phyloP scores from a whole-genome alignment of 2,113 vertebrate genomes.

The Chaetorhynchus papuensis region DNA sequence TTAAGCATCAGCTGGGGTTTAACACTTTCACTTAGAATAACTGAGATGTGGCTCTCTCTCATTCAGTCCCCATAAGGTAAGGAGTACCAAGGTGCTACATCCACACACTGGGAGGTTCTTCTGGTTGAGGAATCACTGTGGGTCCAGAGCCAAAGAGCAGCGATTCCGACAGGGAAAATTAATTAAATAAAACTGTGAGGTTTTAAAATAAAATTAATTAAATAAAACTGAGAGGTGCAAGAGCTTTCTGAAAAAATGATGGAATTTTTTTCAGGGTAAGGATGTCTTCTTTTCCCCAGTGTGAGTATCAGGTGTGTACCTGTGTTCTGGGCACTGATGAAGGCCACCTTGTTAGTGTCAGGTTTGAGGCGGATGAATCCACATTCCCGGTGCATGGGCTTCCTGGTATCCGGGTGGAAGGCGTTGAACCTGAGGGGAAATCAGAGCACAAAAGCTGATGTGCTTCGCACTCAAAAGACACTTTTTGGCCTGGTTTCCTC shows the following conservation, averaged over 20 bases:
- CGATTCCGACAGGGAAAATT: fast-evolving
- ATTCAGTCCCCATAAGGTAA: neutral
- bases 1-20: neutral
- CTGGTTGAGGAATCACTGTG: neutral
- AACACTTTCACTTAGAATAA: neutral
- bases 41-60: neutral
- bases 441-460: neutral
- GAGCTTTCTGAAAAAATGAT: neutral
- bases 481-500: neutral
- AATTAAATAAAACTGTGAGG: neutral
- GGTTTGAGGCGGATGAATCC: slow-evolving; percentile 93
- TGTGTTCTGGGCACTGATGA: slow-evolving; percentile 93
- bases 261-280: neutral
- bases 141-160: neutral
- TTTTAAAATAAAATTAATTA: neutral
- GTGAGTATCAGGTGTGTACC: slow-evolving; percentile 63
- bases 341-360: slow-evolving; percentile 89
- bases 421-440: slow-evolving; percentile 83
- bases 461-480: neutral
- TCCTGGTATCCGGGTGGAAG: slow-evolving; percentile 85
- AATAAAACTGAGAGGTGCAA: neutral
- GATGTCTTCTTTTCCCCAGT: neutral
- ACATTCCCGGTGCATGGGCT: slow-evolving; percentile 89
- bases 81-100: neutral
- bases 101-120: neutral